A percentile compares a stretch with the other conserved stretches of the same genome.
These are phyloP conservation scores for Pogoniulus pusillus DNA, from an alignment of 2,797 vertebrate species.

Conservation along the genomic window DNA sequence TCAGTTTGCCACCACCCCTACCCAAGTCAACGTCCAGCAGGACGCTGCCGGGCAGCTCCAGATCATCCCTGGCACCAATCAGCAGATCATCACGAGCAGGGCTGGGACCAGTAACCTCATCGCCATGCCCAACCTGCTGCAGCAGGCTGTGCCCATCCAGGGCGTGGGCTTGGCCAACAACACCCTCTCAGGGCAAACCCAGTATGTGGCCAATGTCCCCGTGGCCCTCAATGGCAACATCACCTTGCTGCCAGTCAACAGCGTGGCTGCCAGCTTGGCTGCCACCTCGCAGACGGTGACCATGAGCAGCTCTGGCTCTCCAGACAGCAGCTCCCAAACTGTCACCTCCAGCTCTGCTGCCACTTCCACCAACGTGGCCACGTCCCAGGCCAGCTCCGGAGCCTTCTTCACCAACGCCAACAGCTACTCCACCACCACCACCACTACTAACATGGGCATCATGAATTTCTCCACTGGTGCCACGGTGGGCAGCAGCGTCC, in stretches of 20 bases:
- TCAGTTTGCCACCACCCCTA: conserved; percentile 84
- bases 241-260: conserved; percentile 90
- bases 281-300: conserved; percentile 84
- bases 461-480: conserved; percentile 77
- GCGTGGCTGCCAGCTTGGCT: conserved; percentile 79
- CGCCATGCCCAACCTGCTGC: conserved; percentile 85
- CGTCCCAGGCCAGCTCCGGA: conserved; percentile 72
- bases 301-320: conserved; percentile 79
- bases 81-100: conserved; percentile 79
- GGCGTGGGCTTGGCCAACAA: conserved; percentile 87
- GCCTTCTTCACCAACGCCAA: conserved; percentile 80
- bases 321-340: conserved; percentile 76
- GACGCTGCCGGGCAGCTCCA: conserved; percentile 85
- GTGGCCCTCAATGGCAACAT: conserved; percentile 94
- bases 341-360: conserved; percentile 24
- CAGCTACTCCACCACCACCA: conserved; percentile 78
- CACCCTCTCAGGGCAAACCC: conserved; percentile 89
- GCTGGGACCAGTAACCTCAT: conserved; percentile 80
- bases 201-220: conserved; percentile 94
- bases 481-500: conserved; percentile 72
- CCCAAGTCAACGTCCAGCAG: conserved; percentile 81
- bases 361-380: neutral
- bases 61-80: conserved; percentile 81
- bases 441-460: conserved; percentile 77
- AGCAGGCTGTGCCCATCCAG: conserved; percentile 93